Conservation (phyloP, 2,888 invertebrate species). For the Drosophila silvestris region DNA sequence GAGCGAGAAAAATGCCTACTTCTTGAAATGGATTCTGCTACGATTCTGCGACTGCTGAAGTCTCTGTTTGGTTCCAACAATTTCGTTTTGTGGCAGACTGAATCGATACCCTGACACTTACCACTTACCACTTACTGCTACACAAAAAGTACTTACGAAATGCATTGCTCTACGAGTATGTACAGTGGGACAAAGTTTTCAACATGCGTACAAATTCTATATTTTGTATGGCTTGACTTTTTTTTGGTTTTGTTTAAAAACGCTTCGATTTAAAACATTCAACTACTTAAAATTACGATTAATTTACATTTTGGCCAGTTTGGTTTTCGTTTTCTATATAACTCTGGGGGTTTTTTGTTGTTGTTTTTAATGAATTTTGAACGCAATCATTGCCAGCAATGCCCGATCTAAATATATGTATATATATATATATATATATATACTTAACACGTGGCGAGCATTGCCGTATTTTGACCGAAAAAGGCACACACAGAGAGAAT, state of each 20-base stretch:
- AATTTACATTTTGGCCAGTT: constrained; percentile 65
- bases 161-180: constrained; percentile 67
- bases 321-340: constrained; percentile 24
- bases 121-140: constrained; percentile 7
- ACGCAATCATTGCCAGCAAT: constrained; percentile 66
- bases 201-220: constrained; percentile 31
- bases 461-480: constrained; percentile 81
- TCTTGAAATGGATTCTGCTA: constrained; percentile 13
- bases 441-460: constrained; percentile 51
- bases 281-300: constrained; percentile 67
- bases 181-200: constrained; percentile 71
- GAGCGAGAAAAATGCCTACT: constrained; percentile 27
- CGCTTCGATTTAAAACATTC: constrained; percentile 64
- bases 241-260: constrained; percentile 36
- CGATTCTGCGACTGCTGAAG: constrained; percentile 1
- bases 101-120: constrained; percentile 18
- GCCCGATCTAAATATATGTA: constrained; percentile 24
- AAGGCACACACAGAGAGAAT: constrained; percentile 82
- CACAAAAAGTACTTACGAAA: constrained; percentile 48
- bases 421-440: constrained; percentile 14
- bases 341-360: constrained; percentile 21
- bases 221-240: constrained; percentile 28
- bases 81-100: constrained; percentile 21
- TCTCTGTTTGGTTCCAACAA: constrained; percentile 21
- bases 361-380: constrained; percentile 64